Evolutionary conservation across 2,113 vertebrate species (phyloP).

Genomic region (Cottus gobio): DNA sequence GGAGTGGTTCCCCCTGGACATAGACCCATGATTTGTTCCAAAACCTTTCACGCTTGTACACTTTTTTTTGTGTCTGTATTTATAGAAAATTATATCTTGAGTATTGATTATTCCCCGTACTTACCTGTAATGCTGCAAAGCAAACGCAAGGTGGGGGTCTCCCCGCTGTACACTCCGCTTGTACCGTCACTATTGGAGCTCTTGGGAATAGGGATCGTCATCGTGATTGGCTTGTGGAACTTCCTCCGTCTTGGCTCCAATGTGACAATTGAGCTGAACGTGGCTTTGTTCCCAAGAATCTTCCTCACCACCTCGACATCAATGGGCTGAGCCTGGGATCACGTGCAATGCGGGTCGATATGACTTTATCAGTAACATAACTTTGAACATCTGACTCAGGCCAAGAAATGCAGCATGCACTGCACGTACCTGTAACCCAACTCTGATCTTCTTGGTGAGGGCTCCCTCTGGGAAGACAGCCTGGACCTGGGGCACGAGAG

Average conservation of each 20-base stretch:
- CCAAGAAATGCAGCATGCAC: neutral
- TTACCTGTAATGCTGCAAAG: constrained; percentile 98
- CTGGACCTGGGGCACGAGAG: constrained; percentile 94
- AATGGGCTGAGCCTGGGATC: constrained; percentile 92
- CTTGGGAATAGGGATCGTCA: constrained; percentile 97
- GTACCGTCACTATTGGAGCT: constrained; percentile 86
- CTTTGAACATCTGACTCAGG: neutral
- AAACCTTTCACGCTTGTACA: neutral
- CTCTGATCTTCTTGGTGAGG: constrained; percentile 94
- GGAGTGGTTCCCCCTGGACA: constrained; percentile 95
- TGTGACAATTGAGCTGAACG: constrained; percentile 96
- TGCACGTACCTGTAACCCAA: constrained; percentile 92
- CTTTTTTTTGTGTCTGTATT: too few species aligned
- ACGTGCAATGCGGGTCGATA: neutral
- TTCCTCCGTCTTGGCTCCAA: constrained; percentile 96
- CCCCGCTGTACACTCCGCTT: constrained; percentile 87
- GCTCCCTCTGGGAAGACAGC: constrained; percentile 97
- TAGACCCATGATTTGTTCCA: constrained; percentile 21
- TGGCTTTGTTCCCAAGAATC: constrained; percentile 96
- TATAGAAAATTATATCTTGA: neutral
- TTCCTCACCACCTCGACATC: constrained; percentile 91
- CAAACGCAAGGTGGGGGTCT: constrained; percentile 92
- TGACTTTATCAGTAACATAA: neutral
- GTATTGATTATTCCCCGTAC: constrained; percentile 8
- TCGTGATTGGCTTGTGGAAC: constrained; percentile 98